A percentile compares a stretch with the other conserved stretches of the same genome.
These are phyloP conservation scores for Agrochola macilenta DNA, from an alignment of 2,888 invertebrate genomes.

Conservation along the genomic window DNA sequence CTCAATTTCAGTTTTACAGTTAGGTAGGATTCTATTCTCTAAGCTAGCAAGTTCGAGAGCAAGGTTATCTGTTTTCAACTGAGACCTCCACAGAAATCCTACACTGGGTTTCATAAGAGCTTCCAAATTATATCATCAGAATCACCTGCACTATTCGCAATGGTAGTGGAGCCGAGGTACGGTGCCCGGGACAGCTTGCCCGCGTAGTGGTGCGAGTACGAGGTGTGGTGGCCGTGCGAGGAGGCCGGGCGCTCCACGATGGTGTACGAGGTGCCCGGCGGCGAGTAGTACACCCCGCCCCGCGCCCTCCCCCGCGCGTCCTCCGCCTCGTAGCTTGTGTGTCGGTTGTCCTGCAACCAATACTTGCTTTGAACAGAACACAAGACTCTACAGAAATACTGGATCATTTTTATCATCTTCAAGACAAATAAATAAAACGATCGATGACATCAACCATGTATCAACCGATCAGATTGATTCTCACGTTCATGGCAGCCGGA, in stretches of 20 bases:
- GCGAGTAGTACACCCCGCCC: slow-evolving; percentile 95
- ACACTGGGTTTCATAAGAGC: neutral
- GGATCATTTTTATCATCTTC: neutral
- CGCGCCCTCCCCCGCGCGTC: slow-evolving; percentile 90
- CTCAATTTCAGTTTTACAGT: neutral
- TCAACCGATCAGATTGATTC: neutral
- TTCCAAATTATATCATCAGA: neutral
- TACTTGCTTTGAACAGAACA: slow-evolving; percentile 71
- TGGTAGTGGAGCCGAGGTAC: slow-evolving; percentile 93
- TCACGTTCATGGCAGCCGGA: neutral
- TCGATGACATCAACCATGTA: neutral
- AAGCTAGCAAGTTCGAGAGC: neutral
- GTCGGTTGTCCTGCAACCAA: slow-evolving; percentile 88
- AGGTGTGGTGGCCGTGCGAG: slow-evolving; percentile 92
- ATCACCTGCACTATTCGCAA: slow-evolving; percentile 87
- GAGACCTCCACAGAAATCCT: neutral
- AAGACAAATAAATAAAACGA: neutral
- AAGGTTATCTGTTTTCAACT: neutral
- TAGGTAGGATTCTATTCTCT: neutral
- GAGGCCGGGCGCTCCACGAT: slow-evolving; percentile 95
- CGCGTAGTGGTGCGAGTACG: slow-evolving; percentile 91
- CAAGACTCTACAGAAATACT: slow-evolving; percentile 3
- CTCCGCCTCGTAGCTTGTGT: slow-evolving; percentile 88
- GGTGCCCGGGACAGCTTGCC: slow-evolving; percentile 90
- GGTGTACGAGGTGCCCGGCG: slow-evolving; percentile 97